Evolutionary conservation across 2,888 invertebrate species (phyloP).

Genomic region (Agrilus cyanescens): DNA sequence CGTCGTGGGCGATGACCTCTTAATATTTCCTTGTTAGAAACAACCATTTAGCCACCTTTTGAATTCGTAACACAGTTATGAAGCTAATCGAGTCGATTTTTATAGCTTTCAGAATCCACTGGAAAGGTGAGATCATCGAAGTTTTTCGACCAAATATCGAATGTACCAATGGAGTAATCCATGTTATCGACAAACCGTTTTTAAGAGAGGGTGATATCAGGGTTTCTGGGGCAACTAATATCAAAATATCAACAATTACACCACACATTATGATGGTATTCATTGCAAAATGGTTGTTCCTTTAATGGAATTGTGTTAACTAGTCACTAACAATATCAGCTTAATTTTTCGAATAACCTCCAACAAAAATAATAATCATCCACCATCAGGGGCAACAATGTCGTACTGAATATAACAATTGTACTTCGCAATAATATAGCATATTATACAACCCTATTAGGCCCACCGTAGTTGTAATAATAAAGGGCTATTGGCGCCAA

Average conservation of each 20-base stretch:
- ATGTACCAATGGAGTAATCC: constrained; percentile 92
- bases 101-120: constrained; percentile 71
- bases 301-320: constrained; percentile 18
- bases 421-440: no score
- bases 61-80: no score
- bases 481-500: no score
- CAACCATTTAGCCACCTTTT: no score
- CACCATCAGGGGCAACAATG: no score
- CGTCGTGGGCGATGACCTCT: no score
- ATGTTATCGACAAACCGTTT: constrained; percentile 84
- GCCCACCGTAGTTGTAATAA: no score
- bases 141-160: constrained; percentile 86
- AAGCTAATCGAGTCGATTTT: constrained; percentile 15
- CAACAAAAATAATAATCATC: constrained; percentile 1
- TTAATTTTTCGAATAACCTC: constrained; percentile 1
- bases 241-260: constrained; percentile 2
- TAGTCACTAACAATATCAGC: constrained; percentile 3
- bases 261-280: constrained; percentile 29
- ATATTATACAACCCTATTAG: no score
- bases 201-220: constrained; percentile 72
- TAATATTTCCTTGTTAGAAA: no score
- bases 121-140: constrained; percentile 73
- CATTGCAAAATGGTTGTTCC: constrained; percentile 34
- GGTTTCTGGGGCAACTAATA: constrained; percentile 37
- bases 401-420: no score